Conservation (phyloP, 2,888 invertebrate genomes). For the Lithodes maja region DNA sequence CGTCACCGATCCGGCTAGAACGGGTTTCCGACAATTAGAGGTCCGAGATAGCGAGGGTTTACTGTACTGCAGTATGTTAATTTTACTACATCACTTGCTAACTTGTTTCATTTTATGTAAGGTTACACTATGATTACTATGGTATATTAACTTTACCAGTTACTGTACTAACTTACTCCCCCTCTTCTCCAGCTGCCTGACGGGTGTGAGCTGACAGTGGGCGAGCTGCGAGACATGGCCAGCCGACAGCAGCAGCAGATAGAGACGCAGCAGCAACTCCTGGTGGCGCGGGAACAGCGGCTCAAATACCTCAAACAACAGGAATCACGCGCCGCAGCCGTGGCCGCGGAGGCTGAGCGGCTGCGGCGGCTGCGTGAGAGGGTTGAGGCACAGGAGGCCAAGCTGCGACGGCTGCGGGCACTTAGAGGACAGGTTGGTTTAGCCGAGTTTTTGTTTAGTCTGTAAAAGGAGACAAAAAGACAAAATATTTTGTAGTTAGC, state of each 20-base stretch:
- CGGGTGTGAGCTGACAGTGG: slow-evolving; percentile 77
- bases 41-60: too few relatives aligned
- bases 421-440: slow-evolving; percentile 92
- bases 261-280: slow-evolving; percentile 93
- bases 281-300: slow-evolving; percentile 94
- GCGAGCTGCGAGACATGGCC: slow-evolving; percentile 98
- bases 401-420: slow-evolving; percentile 91
- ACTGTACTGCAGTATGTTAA: too few relatives aligned
- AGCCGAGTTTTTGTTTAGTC: too few relatives aligned
- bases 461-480: too few relatives aligned
- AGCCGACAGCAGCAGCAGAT: slow-evolving; percentile 98
- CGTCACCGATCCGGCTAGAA: too few relatives aligned
- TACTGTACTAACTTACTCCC: too few relatives aligned
- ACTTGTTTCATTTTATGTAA: too few relatives aligned
- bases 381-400: slow-evolving; percentile 95
- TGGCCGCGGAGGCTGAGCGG: slow-evolving; percentile 70
- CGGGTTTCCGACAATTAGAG: too few relatives aligned
- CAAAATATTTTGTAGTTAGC: too few relatives aligned
- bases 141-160: too few relatives aligned
- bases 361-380: slow-evolving; percentile 69
- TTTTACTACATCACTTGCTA: too few relatives aligned
- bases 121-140: too few relatives aligned
- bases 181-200: slow-evolving; percentile 51
- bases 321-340: slow-evolving; percentile 68
- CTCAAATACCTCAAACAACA: slow-evolving; percentile 92